phyloP scores from a whole-genome alignment of 2,797 vertebrate species.

The Acrocephalus scirpaceus region DNA sequence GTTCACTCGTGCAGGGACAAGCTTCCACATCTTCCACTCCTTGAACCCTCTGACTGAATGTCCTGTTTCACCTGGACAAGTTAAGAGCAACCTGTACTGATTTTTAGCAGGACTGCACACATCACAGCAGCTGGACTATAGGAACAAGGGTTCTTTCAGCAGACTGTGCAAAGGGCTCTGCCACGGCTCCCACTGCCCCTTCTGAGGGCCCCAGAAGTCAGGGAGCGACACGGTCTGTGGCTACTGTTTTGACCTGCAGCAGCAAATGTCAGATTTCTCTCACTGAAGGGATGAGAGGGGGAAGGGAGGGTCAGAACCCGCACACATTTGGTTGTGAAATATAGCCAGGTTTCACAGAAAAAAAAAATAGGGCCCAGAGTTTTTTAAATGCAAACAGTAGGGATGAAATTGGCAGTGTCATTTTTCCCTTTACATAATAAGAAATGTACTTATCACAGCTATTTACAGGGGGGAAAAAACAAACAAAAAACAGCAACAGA shows the following conservation, averaged over 20 bases:
- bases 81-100: background rate
- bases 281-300: background rate
- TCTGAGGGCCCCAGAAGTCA: background rate
- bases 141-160: background rate
- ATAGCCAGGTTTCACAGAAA: background rate
- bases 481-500: background rate
- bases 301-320: background rate
- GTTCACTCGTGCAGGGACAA: background rate
- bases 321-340: background rate
- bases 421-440: background rate
- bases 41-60: background rate
- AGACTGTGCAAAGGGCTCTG: background rate
- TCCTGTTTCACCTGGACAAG: background rate
- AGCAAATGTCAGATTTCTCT: background rate
- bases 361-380: background rate
- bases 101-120: background rate
- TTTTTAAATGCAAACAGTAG: background rate
- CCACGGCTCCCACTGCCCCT: background rate
- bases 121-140: background rate
- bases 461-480: background rate
- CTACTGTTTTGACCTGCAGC: background rate
- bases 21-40: background rate
- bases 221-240: fast-evolving
- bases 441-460: background rate
- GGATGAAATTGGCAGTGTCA: background rate